Percentiles rank a stretch among this genome's conserved stretches.
phyloP scores from a whole-genome alignment of 2,888 invertebrate species.

The Cataglyphis rosenhaueri region DNA sequence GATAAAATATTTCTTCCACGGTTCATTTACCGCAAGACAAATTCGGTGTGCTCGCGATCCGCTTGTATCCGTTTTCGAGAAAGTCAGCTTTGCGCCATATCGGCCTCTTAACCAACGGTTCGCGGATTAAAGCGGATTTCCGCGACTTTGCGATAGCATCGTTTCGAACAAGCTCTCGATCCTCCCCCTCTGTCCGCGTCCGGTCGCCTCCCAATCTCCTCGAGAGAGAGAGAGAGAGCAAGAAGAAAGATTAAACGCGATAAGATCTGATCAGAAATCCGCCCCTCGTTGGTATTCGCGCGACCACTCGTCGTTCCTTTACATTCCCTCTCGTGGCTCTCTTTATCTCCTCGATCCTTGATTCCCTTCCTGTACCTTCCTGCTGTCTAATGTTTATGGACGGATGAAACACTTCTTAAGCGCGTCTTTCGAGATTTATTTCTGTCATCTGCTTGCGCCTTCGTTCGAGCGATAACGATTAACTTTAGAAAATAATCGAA shows the following conservation, averaged over 20 bases:
- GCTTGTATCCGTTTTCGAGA: neutral
- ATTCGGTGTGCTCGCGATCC: slow-evolving; percentile 55
- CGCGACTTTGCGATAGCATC: slow-evolving; percentile 64
- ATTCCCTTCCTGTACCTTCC: slow-evolving; percentile 47
- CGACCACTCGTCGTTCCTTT: slow-evolving; percentile 34
- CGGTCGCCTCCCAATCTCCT: slow-evolving; percentile 13
- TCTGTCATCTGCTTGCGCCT: slow-evolving; percentile 23
- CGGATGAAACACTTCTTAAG: slow-evolving; percentile 68
- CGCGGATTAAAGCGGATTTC: slow-evolving; percentile 71
- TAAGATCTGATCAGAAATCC: slow-evolving; percentile 67
- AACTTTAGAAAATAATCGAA: slow-evolving; percentile 46
- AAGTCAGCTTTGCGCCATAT: slow-evolving; percentile 36
- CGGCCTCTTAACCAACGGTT: slow-evolving; percentile 62
- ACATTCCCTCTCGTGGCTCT: slow-evolving; percentile 24
- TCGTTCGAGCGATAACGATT: slow-evolving; percentile 36
- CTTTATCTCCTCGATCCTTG: slow-evolving; percentile 57
- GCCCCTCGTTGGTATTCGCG: slow-evolving; percentile 65
- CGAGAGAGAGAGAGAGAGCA: slow-evolving; percentile 61
- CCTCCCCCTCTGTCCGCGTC: neutral
- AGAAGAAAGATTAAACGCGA: slow-evolving; percentile 70
- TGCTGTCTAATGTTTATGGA: slow-evolving; percentile 75
- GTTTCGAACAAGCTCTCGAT: slow-evolving; percentile 34
- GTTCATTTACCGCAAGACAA: slow-evolving; percentile 71
- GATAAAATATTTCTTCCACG: slow-evolving; percentile 56
- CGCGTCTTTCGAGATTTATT: slow-evolving; percentile 64